Conservation (phyloP, 2,888 invertebrate species). For the Dicyrtomina minuta region DNA sequence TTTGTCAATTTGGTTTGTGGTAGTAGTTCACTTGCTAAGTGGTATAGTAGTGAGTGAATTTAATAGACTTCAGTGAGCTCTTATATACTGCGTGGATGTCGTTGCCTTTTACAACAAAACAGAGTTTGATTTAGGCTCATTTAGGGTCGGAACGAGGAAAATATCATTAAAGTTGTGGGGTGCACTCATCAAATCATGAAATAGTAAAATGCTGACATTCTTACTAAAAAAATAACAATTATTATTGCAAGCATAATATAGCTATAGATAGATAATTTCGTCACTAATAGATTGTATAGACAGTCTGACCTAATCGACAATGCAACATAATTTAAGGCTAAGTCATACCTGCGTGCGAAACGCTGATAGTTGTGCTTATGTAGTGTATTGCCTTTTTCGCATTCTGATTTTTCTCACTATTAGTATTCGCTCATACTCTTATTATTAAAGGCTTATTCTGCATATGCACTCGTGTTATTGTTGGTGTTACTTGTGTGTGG, state of each 20-base stretch:
- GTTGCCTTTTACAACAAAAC: not conserved
- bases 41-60: slow-evolving; percentile 9
- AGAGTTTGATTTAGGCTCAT: not conserved
- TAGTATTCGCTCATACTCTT: no score
- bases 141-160: not conserved
- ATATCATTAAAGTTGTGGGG: not conserved
- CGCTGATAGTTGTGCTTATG: not conserved
- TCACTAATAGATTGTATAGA: no score
- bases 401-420: no score
- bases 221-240: no score
- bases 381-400: no score
- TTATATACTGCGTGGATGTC: slow-evolving; percentile 19
- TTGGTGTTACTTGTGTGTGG: not conserved
- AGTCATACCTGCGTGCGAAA: not conserved
- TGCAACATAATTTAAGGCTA: no score
- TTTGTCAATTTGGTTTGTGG: not conserved
- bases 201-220: no score
- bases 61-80: slow-evolving; percentile 2
- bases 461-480: not conserved
- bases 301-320: no score
- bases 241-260: no score
- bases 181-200: not conserved
- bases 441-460: not conserved
- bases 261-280: no score
- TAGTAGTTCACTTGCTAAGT: slow-evolving; percentile 6